These are phyloP conservation scores for Yponomeuta cagnagella DNA, from an alignment of 2,888 invertebrate genomes.

Conservation along the genomic window DNA sequence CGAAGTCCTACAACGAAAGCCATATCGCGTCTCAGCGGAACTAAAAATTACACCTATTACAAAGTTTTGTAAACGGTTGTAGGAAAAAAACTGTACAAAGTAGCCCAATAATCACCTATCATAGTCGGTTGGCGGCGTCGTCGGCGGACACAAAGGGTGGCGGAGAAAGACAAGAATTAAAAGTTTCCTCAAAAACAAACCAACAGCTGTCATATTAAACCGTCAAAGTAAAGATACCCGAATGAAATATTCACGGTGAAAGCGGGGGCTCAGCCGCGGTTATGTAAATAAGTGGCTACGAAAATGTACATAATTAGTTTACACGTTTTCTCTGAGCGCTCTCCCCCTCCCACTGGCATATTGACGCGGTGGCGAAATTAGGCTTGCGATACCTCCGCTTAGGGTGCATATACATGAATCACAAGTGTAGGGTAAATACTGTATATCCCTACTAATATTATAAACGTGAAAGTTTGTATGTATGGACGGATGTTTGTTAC, in stretches of 20 bases:
- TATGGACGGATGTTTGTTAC: too few species aligned
- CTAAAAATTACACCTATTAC: slow-evolving; percentile 56
- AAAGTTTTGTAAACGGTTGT: slow-evolving; percentile 58
- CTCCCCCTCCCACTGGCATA: slow-evolving; percentile 52
- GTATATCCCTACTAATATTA: slow-evolving; percentile 39
- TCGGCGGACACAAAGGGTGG: slow-evolving; percentile 51
- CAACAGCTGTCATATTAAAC: slow-evolving; percentile 74
- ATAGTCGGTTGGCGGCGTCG: slow-evolving; percentile 58
- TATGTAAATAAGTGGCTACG: slow-evolving; percentile 76
- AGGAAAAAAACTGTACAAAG: slow-evolving; percentile 40
- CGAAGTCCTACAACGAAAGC: slow-evolving; percentile 43
- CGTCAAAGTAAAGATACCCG: slow-evolving; percentile 72
- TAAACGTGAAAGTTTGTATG: too few species aligned
- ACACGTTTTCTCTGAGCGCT: slow-evolving; percentile 67
- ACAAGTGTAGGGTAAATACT: slow-evolving; percentile 61
- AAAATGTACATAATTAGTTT: slow-evolving; percentile 76
- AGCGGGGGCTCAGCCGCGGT: slow-evolving; percentile 68
- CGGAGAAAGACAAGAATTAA: slow-evolving; percentile 66
- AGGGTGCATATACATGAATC: slow-evolving; percentile 72
- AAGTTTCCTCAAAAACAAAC: slow-evolving; percentile 70
- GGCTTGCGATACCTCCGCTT: slow-evolving; percentile 62
- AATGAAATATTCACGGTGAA: slow-evolving; percentile 76
- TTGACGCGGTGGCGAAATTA: slow-evolving; percentile 57
- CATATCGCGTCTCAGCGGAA: slow-evolving; percentile 43
- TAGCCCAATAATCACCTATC: slow-evolving; percentile 66